Evolutionary conservation across 2,888 invertebrate genomes (phyloP).

Genomic region (Ophion ellenae): DNA sequence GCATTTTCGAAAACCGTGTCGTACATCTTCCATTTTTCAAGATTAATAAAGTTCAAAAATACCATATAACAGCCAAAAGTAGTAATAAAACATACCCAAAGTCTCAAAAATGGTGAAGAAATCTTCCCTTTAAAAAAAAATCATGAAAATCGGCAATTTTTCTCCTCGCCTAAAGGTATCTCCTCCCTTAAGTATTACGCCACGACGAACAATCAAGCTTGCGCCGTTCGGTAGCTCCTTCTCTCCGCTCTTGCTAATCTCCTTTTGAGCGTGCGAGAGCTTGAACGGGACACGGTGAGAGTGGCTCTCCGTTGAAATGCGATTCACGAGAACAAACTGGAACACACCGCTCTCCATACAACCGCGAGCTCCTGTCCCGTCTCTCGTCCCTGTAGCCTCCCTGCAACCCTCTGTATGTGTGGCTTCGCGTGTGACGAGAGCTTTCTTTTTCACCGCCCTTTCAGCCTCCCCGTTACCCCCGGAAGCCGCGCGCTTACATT

Average conservation of each 20-base stretch:
- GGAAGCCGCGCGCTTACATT: slow-evolving; percentile 59
- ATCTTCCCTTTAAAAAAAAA: not conserved
- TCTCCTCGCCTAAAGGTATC: too few relatives aligned
- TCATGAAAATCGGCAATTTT: not conserved
- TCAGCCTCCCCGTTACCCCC: not conserved
- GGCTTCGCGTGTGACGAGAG: slow-evolving; percentile 49
- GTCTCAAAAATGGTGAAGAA: too few relatives aligned
- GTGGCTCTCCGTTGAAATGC: slow-evolving; percentile 48
- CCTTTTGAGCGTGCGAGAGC: slow-evolving; percentile 62
- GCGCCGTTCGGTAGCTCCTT: slow-evolving; percentile 43
- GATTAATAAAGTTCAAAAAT: too few relatives aligned
- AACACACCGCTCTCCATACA: slow-evolving; percentile 36
- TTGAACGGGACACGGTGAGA: slow-evolving; percentile 54
- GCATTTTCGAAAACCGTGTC: too few relatives aligned
- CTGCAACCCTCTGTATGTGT: slow-evolving; percentile 23
- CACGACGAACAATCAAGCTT: slow-evolving; percentile 52
- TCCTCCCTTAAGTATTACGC: slow-evolving; percentile 28
- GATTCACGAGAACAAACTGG: slow-evolving; percentile 67
- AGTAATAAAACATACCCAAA: too few relatives aligned
- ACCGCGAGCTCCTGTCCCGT: slow-evolving; percentile 40
- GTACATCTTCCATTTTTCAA: too few relatives aligned
- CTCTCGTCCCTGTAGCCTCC: slow-evolving; percentile 26
- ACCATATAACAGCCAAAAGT: too few relatives aligned
- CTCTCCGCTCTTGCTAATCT: slow-evolving; percentile 62
- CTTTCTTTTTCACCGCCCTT: slow-evolving; percentile 39